These are phyloP conservation scores for Platycheirus rosarum DNA, from an alignment of 2,888 invertebrate species.

Conservation along the genomic window DNA sequence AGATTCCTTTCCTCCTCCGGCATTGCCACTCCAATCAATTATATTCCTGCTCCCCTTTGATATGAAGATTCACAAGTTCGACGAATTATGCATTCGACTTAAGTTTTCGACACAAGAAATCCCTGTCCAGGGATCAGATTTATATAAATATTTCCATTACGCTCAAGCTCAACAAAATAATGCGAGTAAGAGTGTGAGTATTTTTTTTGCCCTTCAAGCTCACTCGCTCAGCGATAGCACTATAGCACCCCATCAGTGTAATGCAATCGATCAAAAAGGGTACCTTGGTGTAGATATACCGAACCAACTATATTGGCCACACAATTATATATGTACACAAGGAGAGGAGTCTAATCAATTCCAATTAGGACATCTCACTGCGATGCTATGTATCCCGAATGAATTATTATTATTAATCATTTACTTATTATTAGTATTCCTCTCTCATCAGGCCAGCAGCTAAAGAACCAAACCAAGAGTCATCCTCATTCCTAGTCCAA, in stretches of 20 bases:
- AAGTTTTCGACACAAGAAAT: slow-evolving; percentile 72
- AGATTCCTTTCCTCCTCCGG: slow-evolving; percentile 14
- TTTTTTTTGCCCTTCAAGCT: slow-evolving; percentile 21
- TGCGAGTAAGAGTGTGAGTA: slow-evolving; percentile 18
- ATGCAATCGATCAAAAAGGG: slow-evolving; percentile 71
- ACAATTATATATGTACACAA: slow-evolving; percentile 49
- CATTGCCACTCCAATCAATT: slow-evolving; percentile 64
- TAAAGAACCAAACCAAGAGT: slow-evolving; percentile 25
- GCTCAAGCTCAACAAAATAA: slow-evolving; percentile 30
- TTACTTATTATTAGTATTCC: slow-evolving; percentile 79
- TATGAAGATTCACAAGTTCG: slow-evolving; percentile 68
- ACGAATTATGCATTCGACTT: slow-evolving; percentile 73
- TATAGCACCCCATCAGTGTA: slow-evolving; percentile 55
- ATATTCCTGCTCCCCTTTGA: slow-evolving; percentile 40
- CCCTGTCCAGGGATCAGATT: slow-evolving; percentile 71
- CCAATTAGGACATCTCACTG: slow-evolving; percentile 82
- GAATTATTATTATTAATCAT: slow-evolving; percentile 83
- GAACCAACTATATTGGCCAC: slow-evolving; percentile 1
- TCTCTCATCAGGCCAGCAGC: slow-evolving; percentile 50
- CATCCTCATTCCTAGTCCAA: neutral
- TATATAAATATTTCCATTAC: slow-evolving; percentile 17
- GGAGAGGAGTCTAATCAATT: slow-evolving; percentile 81
- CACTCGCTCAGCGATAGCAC: too few species aligned
- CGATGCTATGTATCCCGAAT: slow-evolving; percentile 79
- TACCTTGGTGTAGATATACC: slow-evolving; percentile 31